Evolutionary conservation across 2,113 vertebrate species (phyloP).

Genomic region (rabbit (Oryctolagus cuniculus)): mOryCun1.1 NC_091432.1:145501-146000

Average conservation of each 20-base stretch:
- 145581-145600: constrained; percentile 83
- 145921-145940: not conserved
- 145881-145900: too few species aligned
- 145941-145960: not conserved
- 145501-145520: constrained; percentile 86
- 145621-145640: constrained; percentile 87
- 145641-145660: not conserved
- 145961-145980: too few species aligned
- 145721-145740: not conserved
- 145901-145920: too few species aligned
- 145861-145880: too few species aligned
- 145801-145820: not conserved
- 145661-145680: not conserved
- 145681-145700: not conserved
- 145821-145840: too few species aligned
- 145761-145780: not conserved
- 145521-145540: constrained; percentile 89
- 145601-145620: constrained; percentile 93
- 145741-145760: too few species aligned
- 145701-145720: too few species aligned
- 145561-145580: constrained; percentile 88
- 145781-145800: not conserved
- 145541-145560: constrained; percentile 89
- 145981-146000: too few species aligned
- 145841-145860: too few species aligned